phyloP scores from a whole-genome alignment of 2,888 invertebrate genomes.

The Hydrotaea cyrtoneurina region DNA sequence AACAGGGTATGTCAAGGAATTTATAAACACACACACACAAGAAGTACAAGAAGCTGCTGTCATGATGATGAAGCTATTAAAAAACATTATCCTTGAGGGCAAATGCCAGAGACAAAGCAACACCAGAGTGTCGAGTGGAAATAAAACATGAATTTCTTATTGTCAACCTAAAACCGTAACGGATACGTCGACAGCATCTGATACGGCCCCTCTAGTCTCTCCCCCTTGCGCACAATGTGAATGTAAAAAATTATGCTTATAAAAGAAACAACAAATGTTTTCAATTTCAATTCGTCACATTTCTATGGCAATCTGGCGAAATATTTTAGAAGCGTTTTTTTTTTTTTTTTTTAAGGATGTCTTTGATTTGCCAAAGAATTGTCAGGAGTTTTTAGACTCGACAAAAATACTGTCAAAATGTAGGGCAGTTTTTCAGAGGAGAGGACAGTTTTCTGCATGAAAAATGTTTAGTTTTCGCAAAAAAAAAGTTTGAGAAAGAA shows the following conservation, averaged over 20 bases:
- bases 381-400: too few species aligned
- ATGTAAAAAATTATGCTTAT: neutral
- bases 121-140: neutral
- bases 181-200: neutral
- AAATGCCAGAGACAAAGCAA: slow-evolving; percentile 8
- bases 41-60: neutral
- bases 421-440: too few species aligned
- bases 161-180: slow-evolving; percentile 31
- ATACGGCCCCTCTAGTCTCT: neutral
- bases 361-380: too few species aligned
- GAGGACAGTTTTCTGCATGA: too few species aligned
- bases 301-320: slow-evolving; percentile 7
- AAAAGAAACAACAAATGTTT: neutral
- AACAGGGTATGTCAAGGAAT: neutral
- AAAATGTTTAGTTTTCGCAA: too few species aligned
- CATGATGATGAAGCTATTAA: slow-evolving; percentile 23
- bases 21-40: neutral
- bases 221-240: neutral
- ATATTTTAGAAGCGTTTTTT: neutral
- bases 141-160: slow-evolving; percentile 20
- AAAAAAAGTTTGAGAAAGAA: too few species aligned
- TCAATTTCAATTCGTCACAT: slow-evolving; percentile 25
- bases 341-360: neutral
- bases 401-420: too few species aligned
- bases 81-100: slow-evolving; percentile 19